Evolutionary conservation across 2,888 invertebrate species (phyloP).

Genomic region (Dromius quadrimaculatus): DNA sequence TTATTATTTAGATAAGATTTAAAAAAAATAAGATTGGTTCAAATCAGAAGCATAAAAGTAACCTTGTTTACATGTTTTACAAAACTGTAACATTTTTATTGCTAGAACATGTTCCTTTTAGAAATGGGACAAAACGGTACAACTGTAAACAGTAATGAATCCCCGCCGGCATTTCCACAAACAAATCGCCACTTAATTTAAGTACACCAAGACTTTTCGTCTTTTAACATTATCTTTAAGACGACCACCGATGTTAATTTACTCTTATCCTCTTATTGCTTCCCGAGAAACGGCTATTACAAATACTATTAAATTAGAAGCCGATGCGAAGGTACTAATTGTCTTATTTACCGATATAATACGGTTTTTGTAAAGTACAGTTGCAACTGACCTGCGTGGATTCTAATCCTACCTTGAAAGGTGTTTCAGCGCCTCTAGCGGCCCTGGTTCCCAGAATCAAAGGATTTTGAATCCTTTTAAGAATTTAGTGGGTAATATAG

Average conservation of each 20-base stretch:
- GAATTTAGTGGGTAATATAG: background rate
- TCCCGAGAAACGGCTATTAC: constrained; percentile 23
- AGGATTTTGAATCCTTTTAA: background rate
- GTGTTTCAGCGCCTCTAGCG: background rate
- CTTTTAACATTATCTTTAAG: constrained; percentile 12
- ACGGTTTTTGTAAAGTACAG: constrained; percentile 10
- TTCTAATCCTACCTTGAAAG: constrained; percentile 10
- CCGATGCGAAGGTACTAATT: constrained; percentile 21
- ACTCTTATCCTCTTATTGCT: constrained; percentile 26
- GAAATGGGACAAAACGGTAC: background rate
- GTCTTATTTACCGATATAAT: constrained; percentile 35
- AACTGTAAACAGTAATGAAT: background rate
- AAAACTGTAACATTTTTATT: no score
- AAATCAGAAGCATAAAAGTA: no score
- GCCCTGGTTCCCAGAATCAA: background rate
- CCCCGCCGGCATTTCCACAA: background rate
- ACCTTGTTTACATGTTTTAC: no score
- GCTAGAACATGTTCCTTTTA: background rate
- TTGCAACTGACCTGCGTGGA: constrained; percentile 2
- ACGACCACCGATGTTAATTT: constrained; percentile 10
- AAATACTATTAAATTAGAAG: constrained; percentile 28
- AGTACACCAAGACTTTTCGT: constrained; percentile 12
- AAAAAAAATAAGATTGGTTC: no score
- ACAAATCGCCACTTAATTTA: constrained; percentile 25
- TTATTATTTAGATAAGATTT: no score